Percentiles rank a stretch among this genome's conserved stretches.
Conservation (phyloP, 2,888 invertebrate genomes). For the Noctua comes region DNA sequence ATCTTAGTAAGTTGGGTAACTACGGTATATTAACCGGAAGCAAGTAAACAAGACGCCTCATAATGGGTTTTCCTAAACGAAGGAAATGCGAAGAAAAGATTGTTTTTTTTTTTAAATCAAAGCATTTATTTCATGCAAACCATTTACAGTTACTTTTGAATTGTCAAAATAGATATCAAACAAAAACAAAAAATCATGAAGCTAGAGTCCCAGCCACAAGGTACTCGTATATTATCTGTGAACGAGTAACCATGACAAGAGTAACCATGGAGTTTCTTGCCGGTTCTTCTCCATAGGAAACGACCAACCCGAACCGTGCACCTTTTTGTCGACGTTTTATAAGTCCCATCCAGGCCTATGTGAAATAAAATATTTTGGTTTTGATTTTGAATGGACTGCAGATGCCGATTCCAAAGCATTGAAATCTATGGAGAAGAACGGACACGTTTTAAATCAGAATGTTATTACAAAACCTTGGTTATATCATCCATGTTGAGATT, state of each 20-base stretch:
- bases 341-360: too few species aligned
- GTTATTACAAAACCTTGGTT: neutral
- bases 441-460: neutral
- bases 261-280: too few species aligned
- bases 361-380: too few species aligned
- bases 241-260: too few species aligned
- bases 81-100: neutral
- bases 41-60: neutral
- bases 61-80: neutral
- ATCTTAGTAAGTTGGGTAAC: conserved; percentile 11
- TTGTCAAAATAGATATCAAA: neutral
- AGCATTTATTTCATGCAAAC: neutral
- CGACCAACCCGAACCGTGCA: too few species aligned
- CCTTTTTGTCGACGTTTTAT: too few species aligned
- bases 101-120: neutral
- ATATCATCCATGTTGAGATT: neutral
- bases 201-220: too few species aligned
- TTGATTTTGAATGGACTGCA: too few species aligned
- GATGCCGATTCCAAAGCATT: neutral
- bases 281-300: too few species aligned
- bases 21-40: neutral
- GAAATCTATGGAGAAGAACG: neutral
- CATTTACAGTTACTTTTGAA: neutral
- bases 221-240: too few species aligned
- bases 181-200: neutral